A percentile compares a stretch with the other conserved stretches of the same genome.
These are phyloP conservation scores for Acrocyrtus sp. DNA, from an alignment of 2,888 invertebrate species.

Conservation along the genomic window DNA sequence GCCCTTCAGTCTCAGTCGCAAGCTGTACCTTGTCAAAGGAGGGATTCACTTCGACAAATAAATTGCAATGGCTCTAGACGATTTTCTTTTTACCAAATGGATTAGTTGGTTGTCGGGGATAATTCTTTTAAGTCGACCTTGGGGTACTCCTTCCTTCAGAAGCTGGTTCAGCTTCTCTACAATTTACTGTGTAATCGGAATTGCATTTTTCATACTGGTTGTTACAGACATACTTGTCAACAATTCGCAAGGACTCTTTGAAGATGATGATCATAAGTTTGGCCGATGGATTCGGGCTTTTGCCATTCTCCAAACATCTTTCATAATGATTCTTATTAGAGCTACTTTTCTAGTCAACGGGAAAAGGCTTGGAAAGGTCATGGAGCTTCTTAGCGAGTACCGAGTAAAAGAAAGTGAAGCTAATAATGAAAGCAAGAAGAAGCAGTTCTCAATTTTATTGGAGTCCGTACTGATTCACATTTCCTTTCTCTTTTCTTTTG, in stretches of 20 bases:
- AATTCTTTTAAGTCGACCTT: conserved; percentile 17
- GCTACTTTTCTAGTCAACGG: conserved; percentile 3
- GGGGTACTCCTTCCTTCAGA: conserved; percentile 17
- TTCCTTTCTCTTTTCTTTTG: not conserved
- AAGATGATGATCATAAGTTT: conserved; percentile 14
- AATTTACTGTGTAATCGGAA: conserved; percentile 4
- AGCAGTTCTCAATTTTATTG: not conserved
- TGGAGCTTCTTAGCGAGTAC: conserved; percentile 6
- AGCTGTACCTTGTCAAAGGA: no score
- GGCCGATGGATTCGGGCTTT: conserved; percentile 16
- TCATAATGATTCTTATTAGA: conserved; percentile 8
- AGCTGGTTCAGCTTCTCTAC: conserved; percentile 32
- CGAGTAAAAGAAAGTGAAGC: not conserved
- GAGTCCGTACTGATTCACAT: not conserved
- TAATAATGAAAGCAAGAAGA: not conserved
- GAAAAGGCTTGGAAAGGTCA: conserved; percentile 6
- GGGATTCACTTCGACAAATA: no score
- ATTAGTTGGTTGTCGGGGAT: conserved; percentile 22
- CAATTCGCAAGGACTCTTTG: not conserved
- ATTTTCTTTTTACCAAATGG: conserved; percentile 14
- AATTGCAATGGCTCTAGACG: conserved; percentile 21
- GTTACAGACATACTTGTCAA: conserved; percentile 4
- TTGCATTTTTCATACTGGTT: conserved; percentile 4
- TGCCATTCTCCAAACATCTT: not conserved
- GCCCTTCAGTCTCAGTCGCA: no score